Conservation (phyloP, 1,140 invertebrate genomes). For the Drosophila ohnishii region DNA sequence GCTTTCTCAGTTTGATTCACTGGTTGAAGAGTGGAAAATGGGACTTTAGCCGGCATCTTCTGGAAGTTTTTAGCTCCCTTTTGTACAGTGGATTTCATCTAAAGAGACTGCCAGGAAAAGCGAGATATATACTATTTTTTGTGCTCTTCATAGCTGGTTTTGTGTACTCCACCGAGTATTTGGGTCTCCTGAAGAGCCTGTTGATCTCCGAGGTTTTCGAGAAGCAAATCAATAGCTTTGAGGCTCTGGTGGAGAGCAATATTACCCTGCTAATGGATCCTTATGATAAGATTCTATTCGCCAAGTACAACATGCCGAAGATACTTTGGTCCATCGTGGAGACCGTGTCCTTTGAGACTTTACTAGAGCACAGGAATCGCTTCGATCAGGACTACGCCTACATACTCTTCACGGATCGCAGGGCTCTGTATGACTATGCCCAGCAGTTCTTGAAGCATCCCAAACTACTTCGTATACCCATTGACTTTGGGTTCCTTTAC, state of each 20-base stretch:
- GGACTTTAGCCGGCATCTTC: conserved; percentile 59
- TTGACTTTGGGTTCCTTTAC: conserved; percentile 61
- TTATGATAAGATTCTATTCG: conserved; percentile 35
- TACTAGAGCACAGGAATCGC: conserved; percentile 40
- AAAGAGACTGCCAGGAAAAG: conserved; percentile 32
- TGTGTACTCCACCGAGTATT: conserved; percentile 60
- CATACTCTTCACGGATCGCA: conserved; percentile 65
- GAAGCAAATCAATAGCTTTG: conserved; percentile 52
- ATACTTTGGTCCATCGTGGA: conserved; percentile 39
- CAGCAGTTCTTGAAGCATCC: conserved; percentile 60
- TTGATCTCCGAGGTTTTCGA: conserved; percentile 68
- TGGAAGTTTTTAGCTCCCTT: conserved; percentile 59
- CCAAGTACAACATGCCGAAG: conserved; percentile 48
- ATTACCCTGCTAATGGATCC: conserved; percentile 55
- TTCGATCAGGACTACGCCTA: conserved; percentile 61
- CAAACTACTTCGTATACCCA: conserved; percentile 56
- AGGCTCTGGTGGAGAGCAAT: conserved; percentile 49
- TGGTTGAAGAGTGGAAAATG: conserved; percentile 41
- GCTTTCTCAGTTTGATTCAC: conserved; percentile 52
- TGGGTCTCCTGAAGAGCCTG: conserved; percentile 60
- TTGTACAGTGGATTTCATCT: conserved; percentile 43
- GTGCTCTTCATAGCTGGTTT: conserved; percentile 59
- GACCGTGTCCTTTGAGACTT: conserved; percentile 33
- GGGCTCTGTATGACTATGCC: conserved; percentile 52
- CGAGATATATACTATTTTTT: conserved; percentile 52